phyloP scores from a whole-genome alignment of 2,797 vertebrate genomes.

The Decapterus maruadsi region DNA sequence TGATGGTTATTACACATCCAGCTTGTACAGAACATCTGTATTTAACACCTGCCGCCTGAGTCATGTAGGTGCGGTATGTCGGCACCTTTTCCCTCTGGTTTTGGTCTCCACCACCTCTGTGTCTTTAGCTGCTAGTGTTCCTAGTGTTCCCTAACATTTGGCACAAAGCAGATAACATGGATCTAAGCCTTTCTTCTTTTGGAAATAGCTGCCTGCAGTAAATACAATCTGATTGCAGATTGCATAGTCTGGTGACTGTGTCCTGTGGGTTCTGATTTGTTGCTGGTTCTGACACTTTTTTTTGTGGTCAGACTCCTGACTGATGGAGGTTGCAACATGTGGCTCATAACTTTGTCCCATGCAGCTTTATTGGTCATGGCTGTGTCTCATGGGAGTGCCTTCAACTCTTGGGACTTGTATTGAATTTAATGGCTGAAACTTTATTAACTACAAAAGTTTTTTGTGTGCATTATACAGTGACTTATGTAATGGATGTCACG shows the following conservation, averaged over 20 bases:
- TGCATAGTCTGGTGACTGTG: no score
- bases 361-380: conserved; percentile 21
- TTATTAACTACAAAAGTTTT: conserved; percentile 11
- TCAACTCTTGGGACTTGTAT: conserved; percentile 6
- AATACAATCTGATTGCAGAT: no score
- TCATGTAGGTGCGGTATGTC: background rate
- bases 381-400: conserved; percentile 9
- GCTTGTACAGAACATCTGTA: background rate
- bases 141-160: background rate
- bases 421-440: conserved; percentile 10
- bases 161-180: background rate
- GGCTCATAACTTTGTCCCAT: conserved; percentile 21
- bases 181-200: background rate
- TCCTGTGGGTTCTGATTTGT: background rate
- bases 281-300: background rate
- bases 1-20: background rate
- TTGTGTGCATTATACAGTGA: background rate
- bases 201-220: no score
- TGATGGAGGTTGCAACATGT: background rate
- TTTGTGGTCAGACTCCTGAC: background rate
- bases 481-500: background rate
- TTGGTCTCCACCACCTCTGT: background rate
- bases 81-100: background rate
- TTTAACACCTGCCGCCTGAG: background rate
- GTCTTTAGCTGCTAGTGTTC: background rate